Percentiles rank a stretch among this genome's conserved stretches.
Evolutionary conservation across 2,113 vertebrate species (phyloP).

Genomic region (Actinemys pallida): DNA sequence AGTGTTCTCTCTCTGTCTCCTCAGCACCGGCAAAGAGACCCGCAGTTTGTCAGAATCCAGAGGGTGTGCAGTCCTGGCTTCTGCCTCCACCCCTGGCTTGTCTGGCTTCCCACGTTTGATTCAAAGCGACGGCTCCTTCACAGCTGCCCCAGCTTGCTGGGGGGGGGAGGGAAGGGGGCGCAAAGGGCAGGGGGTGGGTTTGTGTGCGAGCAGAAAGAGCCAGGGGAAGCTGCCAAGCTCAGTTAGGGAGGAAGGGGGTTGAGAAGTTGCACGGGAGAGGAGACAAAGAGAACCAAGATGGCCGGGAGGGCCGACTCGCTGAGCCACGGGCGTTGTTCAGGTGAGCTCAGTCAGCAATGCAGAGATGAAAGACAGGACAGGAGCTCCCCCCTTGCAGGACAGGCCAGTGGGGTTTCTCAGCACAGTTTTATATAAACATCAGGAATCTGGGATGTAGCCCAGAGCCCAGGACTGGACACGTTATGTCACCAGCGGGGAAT

Average conservation of each 20-base stretch:
- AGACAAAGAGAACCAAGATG: rapidly evolving
- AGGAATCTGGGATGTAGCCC: not conserved
- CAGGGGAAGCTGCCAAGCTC: rapidly evolving
- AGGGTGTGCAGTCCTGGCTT: not conserved
- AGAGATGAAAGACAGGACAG: not conserved
- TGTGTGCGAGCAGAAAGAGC: not conserved
- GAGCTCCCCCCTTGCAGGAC: not conserved
- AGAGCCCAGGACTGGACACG: rapidly evolving
- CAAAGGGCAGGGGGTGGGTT: rapidly evolving
- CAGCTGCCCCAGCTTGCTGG: not conserved
- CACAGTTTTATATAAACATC: not conserved
- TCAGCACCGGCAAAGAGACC: not conserved
- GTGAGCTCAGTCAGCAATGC: too few species aligned
- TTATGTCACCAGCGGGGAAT: conserved; percentile 56
- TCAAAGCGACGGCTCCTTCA: not conserved
- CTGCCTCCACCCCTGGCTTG: not conserved
- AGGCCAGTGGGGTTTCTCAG: rapidly evolving
- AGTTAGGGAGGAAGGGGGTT: not conserved
- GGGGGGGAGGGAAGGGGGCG: not conserved
- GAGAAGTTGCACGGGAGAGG: not conserved
- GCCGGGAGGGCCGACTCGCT: not conserved
- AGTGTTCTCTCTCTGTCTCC: not conserved
- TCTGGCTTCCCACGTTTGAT: not conserved
- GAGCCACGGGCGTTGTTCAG: not conserved
- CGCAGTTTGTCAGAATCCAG: not conserved